Evolutionary conservation across 2,113 vertebrate species (phyloP), one percentile per base, ranked within the genome.

Genomic region (Gopherus flavomarginatus): DNA sequence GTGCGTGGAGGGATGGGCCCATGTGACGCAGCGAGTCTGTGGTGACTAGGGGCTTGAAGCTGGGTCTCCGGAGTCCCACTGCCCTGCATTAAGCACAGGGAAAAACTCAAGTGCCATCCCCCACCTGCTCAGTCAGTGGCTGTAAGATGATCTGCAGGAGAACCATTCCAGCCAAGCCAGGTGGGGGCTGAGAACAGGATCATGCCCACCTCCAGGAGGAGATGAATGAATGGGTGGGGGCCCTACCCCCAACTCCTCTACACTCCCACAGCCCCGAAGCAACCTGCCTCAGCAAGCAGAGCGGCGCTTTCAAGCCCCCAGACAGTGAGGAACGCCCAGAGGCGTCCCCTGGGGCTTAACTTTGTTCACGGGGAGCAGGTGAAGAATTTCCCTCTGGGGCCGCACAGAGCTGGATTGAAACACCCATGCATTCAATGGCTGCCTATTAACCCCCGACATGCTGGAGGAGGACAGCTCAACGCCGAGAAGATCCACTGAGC

Each of bases 311-410:
- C 65, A 72, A 72, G 78, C 42, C 38, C 19, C 75, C 75, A 44
- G 75, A 42, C 42, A 13, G 26, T 2, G 24, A 78, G 75, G 75
- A 72, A 72, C 24, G 7, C 75, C 75, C 75, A 78, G 75, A 2
- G 38, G 38, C 26, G 12, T 26, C 75, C 75, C 65, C 75, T 1
- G 22, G 75, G 75, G 75, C 42, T 78, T 14, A 27, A 44, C 75
- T 72, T 72, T 72, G 42, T 78, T 78, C 42, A 6, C 12, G 4
- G 72, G 57, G 22, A 72, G 65, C 57, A 95, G 96, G 80, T 7
- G 94, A 95, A 65, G 88, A 5, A 53, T 93, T 83, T 4, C 53
- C 19, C 93, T 69, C 75, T 26, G 62, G 93, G 92, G n/a, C 13
- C 42, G 14, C 29, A 14, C 10, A 4, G 27, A 50, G 92, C 75